Evolutionary conservation across 2,888 invertebrate genomes (phyloP).

Genomic region (Ochlodes sylvanus): DNA sequence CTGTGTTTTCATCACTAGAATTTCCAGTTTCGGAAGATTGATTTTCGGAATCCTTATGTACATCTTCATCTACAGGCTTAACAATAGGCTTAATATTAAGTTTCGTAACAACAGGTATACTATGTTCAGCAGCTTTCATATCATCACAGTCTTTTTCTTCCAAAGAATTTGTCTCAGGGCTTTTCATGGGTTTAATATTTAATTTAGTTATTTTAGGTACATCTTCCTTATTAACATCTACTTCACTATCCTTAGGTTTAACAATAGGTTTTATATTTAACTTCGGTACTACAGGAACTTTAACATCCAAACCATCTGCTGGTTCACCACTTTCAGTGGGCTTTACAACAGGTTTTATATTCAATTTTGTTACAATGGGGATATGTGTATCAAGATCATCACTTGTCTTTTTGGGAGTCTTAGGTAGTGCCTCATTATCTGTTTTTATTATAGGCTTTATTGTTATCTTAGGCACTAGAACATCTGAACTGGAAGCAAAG

Average conservation of each 20-base stretch:
- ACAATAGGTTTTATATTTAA: slow-evolving; percentile 83
- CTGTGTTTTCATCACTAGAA: slow-evolving; percentile 78
- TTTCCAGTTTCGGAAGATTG: slow-evolving; percentile 78
- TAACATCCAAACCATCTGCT: slow-evolving; percentile 63
- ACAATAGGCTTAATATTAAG: slow-evolving; percentile 84
- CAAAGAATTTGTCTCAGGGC: slow-evolving; percentile 72
- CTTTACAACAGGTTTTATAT: slow-evolving; percentile 79
- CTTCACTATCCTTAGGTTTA: slow-evolving; percentile 77
- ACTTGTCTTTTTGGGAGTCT: slow-evolving; percentile 60
- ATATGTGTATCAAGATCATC: slow-evolving; percentile 66
- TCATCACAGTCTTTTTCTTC: slow-evolving; percentile 79
- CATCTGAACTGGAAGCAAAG: slow-evolving; percentile 56
- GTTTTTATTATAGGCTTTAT: slow-evolving; percentile 79
- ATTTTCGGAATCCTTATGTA: slow-evolving; percentile 72
- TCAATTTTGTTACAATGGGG: slow-evolving; percentile 74
- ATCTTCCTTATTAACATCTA: slow-evolving; percentile 75
- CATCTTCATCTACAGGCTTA: slow-evolving; percentile 74
- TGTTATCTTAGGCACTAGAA: slow-evolving; percentile 84
- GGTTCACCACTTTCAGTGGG: slow-evolving; percentile 66
- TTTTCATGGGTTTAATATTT: slow-evolving; percentile 83
- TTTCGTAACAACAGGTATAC: slow-evolving; percentile 81
- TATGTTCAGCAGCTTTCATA: slow-evolving; percentile 69
- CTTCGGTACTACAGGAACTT: slow-evolving; percentile 82
- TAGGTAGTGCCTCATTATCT: slow-evolving; percentile 56
- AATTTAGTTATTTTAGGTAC: slow-evolving; percentile 82